Conservation (phyloP, 2,797 vertebrate genomes). For the Liasis olivaceus region DNA sequence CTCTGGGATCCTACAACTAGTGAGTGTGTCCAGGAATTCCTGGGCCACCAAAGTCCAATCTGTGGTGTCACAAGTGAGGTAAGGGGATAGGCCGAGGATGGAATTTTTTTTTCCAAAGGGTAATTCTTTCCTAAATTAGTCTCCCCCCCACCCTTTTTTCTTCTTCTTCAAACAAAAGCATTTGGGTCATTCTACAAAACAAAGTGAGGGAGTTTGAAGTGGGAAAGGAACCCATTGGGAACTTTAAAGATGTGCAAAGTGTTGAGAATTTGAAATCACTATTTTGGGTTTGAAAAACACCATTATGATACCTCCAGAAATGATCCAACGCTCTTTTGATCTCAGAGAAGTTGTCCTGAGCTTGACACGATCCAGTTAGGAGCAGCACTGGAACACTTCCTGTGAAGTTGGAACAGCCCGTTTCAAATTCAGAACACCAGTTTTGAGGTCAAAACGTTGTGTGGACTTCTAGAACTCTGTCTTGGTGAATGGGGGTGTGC, state of each 20-base stretch:
- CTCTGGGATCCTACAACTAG: slow-evolving; percentile 79
- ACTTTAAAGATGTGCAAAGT: background rate
- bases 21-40: slow-evolving; percentile 72
- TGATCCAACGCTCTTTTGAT: background rate
- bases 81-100: background rate
- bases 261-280: background rate
- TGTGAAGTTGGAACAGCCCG: too few relatives aligned
- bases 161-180: background rate
- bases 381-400: background rate
- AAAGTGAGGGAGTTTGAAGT: background rate
- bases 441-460: background rate
- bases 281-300: background rate
- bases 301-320: background rate
- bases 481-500: background rate
- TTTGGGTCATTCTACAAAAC: background rate
- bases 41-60: slow-evolving; percentile 74
- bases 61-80: slow-evolving; percentile 79
- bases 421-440: background rate
- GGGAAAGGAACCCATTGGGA: background rate
- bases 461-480: background rate
- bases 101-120: background rate
- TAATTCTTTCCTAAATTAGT: background rate
- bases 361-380: background rate
- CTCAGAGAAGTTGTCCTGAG: background rate
- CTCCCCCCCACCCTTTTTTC: background rate